phyloP scores from a whole-genome alignment of 2,113 vertebrate species.

The Hydropotes inermis region DNA sequence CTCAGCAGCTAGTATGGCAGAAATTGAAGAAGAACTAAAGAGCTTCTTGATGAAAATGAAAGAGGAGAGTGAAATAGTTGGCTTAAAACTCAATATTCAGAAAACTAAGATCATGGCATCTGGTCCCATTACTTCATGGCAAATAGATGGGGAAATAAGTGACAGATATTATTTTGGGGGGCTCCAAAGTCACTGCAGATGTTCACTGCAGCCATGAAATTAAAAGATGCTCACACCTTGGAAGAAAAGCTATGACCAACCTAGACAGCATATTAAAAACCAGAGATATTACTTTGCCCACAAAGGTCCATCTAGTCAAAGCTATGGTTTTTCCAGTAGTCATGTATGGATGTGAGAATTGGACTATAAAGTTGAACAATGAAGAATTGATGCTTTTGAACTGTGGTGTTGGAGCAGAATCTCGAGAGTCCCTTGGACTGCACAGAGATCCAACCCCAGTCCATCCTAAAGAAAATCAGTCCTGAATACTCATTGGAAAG shows the following conservation, averaged over 20 bases:
- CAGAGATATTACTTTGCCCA: not conserved
- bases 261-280: not conserved
- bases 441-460: not conserved
- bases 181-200: not conserved
- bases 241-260: not conserved
- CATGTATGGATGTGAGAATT: not conserved
- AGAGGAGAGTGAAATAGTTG: not conserved
- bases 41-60: not conserved
- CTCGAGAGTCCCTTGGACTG: not conserved
- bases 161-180: not conserved
- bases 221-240: not conserved
- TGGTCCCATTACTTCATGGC: not conserved
- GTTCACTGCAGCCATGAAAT: not conserved
- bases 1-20: not conserved
- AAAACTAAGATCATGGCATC: not conserved
- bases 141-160: not conserved
- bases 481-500: not conserved
- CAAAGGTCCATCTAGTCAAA: not conserved
- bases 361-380: not conserved
- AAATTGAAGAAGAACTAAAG: not conserved
- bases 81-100: not conserved
- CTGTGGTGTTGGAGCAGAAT: not conserved
- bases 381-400: not conserved
- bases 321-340: not conserved
- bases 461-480: not conserved